Conservation (phyloP, 2,113 vertebrate genomes). For the Muntiacus reevesi region DNA sequence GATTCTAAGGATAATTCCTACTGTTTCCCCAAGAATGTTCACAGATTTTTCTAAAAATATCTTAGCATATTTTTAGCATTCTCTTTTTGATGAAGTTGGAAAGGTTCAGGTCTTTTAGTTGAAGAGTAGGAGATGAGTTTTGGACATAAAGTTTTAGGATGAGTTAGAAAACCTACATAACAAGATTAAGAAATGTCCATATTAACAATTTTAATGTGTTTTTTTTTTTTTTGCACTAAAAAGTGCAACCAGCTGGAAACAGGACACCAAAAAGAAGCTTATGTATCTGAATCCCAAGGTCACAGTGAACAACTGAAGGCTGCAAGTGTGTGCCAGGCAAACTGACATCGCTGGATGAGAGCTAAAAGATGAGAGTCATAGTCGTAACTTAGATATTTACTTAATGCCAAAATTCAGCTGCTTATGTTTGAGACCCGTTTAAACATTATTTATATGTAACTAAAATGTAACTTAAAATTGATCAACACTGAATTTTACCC, state of each 20-base stretch:
- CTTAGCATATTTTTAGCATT: conserved; percentile 25
- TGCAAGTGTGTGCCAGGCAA: not conserved
- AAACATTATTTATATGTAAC: not conserved
- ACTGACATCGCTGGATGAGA: not conserved
- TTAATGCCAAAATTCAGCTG: not conserved
- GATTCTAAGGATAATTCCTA: conserved; percentile 23
- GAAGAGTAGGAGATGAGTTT: not conserved
- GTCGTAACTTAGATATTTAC: not conserved
- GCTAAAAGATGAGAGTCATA: not conserved
- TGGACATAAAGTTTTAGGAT: not conserved
- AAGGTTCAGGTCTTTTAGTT: not conserved
- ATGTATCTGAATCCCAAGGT: not conserved
- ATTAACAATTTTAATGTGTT: not conserved
- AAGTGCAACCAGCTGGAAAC: not conserved
- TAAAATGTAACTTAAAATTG: not conserved
- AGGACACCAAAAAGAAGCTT: not conserved
- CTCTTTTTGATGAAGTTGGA: not conserved
- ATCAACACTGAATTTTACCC: not conserved
- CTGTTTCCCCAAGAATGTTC: not conserved
- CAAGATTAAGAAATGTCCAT: not conserved
- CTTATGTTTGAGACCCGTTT: not conserved
- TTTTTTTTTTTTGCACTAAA: not conserved
- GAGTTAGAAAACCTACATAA: conserved; percentile 26
- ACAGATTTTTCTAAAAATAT: conserved; percentile 35
- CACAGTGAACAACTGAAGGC: not conserved